Base-by-base conservation (phyloP, 2,113 vertebrate species). In the Apteryx owenii region DNA sequence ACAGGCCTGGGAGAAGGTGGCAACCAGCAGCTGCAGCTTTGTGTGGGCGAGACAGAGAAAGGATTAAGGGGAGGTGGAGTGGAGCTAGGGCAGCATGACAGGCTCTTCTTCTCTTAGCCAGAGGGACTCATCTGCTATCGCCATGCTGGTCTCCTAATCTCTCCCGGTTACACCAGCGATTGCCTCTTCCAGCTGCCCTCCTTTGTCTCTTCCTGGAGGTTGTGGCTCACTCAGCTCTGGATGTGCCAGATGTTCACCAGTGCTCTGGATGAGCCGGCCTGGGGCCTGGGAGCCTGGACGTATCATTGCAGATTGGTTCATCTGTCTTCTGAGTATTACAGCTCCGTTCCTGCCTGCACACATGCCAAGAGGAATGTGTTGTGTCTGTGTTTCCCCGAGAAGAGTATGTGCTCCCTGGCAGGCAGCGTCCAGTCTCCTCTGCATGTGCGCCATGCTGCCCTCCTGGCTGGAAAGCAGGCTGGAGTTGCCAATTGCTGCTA, bases 321-420 rank as follows among this genome's bases (percentile, higher is more conserved):
- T 19, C 36, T 2, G 1, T 21, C 54, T 21, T 14, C 26, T 28
- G 26, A 12, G 9, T 28, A 40, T 19, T 12, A 7, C 17, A 33
- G 40, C 54, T 56, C 22, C 0, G 0, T 13, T 20, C 12, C 23
- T 18, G 73, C 36, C 25, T 4, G 0, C 2, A 2, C 21, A 2
- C 36, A 29, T n/a, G 21, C 20, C 26, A 11, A 16, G 22, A 3
- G 0, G 14, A 5, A 15, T 9, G 13, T 1, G 7, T 8, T 50
- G 25, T 65, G 58, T 8, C 71, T 9, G 29, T 23, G 40, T 54
- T 28, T 38, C 51, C 31, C 1, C 19, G 56, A 60, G 29, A 33
- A 20, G 29, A 33, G 1, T 10, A 36, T 26, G 40, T 33, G 69
- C 31, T 60, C 31, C 25, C 20, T 19, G 61, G 50, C 31, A 50